Conservation (phyloP, 2,113 vertebrate species). For the Pitta sordida region DNA sequence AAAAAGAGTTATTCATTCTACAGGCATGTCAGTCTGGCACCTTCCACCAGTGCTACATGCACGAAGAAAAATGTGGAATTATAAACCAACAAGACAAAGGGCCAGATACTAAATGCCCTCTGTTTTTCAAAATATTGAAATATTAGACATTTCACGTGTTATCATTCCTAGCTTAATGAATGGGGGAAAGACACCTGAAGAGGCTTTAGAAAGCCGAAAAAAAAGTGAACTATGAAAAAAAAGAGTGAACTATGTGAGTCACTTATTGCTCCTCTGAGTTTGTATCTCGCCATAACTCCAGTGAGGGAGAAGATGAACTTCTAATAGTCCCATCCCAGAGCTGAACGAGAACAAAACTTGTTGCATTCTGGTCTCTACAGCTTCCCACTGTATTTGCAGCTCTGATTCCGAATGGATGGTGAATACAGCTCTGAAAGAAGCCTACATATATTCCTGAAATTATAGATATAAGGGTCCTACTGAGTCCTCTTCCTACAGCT, state of each 20-base stretch:
- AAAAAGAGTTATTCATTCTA: neutral
- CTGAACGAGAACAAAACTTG: neutral
- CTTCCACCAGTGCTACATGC: neutral
- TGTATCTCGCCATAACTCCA: neutral
- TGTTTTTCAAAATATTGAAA: neutral
- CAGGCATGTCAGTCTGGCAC: neutral
- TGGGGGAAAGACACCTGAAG: neutral
- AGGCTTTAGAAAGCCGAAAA: neutral
- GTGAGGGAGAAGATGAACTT: neutral
- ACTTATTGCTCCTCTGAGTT: neutral
- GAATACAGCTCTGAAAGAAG: neutral
- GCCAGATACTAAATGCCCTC: neutral
- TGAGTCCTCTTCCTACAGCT: neutral
- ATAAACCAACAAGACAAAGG: neutral
- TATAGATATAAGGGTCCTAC: neutral
- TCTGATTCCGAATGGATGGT: neutral
- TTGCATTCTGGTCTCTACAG: neutral
- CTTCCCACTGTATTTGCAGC: neutral
- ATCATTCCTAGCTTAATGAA: neutral
- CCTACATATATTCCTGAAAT: neutral
- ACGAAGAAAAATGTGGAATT: neutral
- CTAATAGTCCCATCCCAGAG: neutral
- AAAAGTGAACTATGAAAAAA: neutral
- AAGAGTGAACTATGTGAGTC: neutral
- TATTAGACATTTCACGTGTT: neutral